phyloP scores from a whole-genome alignment of 2,797 vertebrate species.

The Betta splendens region DNA sequence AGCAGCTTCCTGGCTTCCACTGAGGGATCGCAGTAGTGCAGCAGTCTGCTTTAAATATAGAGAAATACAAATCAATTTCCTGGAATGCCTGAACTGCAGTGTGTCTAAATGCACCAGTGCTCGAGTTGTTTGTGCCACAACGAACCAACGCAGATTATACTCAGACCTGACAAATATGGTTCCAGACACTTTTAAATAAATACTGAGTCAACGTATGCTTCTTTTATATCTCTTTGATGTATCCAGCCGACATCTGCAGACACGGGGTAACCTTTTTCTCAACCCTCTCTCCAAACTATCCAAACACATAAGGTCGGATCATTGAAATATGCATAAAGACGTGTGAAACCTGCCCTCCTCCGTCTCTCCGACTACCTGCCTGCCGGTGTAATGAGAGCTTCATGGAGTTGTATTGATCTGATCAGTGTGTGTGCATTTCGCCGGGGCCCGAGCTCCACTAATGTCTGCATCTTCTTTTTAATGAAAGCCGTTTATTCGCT shows the following conservation, averaged over 20 bases:
- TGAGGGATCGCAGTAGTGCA: not conserved
- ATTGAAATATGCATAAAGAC: too few relatives aligned
- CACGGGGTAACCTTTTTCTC: slow-evolving; percentile 31
- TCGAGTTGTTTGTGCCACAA: slow-evolving; percentile 7
- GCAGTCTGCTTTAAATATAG: slow-evolving; percentile 2
- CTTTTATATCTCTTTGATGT: slow-evolving; percentile 18
- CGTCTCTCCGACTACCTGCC: slow-evolving; percentile 27
- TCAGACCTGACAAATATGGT: slow-evolving; percentile 15
- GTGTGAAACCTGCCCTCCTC: slow-evolving; percentile 16
- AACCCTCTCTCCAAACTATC: slow-evolving; percentile 1
- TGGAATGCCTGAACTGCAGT: slow-evolving; percentile 5
- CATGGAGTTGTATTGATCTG: slow-evolving; percentile 71
- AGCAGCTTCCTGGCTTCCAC: not conserved
- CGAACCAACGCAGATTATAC: slow-evolving; percentile 6
- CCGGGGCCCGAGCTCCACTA: slow-evolving; percentile 55
- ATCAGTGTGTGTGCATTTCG: slow-evolving; percentile 50
- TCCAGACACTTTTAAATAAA: slow-evolving; percentile 5
- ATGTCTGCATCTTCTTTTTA: slow-evolving; percentile 51
- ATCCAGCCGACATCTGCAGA: slow-evolving; percentile 18
- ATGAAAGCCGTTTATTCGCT: slow-evolving; percentile 34
- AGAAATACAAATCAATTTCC: not conserved
- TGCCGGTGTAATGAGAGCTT: slow-evolving; percentile 57
- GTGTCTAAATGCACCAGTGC: slow-evolving; percentile 4
- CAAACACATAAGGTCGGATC: slow-evolving; percentile 17
- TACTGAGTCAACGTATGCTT: slow-evolving; percentile 2